Evolutionary conservation across 1,140 invertebrate genomes (phyloP).

Genomic region (Drosophila pandora): DNA sequence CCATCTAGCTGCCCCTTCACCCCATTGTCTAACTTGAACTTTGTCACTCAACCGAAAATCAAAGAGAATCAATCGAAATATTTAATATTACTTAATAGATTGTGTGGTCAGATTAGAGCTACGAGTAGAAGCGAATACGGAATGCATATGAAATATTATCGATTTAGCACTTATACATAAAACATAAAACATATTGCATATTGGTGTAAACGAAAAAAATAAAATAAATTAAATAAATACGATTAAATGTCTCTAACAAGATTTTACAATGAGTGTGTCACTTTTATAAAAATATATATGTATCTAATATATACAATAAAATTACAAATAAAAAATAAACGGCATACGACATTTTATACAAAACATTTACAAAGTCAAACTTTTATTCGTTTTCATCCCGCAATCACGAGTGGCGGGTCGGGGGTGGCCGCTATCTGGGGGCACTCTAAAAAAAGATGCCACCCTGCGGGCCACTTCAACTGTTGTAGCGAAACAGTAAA

Average conservation of each 20-base stretch:
- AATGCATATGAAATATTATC: constrained; percentile 53
- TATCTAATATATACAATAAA: constrained; percentile 72
- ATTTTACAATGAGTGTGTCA: constrained; percentile 81
- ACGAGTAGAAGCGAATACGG: constrained; percentile 27
- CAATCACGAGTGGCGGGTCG: constrained; percentile 11
- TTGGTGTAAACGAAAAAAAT: constrained; percentile 27
- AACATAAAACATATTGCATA: constrained; percentile 49
- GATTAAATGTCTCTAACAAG: constrained; percentile 78
- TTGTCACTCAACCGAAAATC: constrained; percentile 8
- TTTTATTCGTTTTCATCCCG: constrained; percentile 28
- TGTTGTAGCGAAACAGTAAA: constrained; percentile 25
- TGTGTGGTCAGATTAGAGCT: constrained; percentile 48
- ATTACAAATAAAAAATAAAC: constrained; percentile 67
- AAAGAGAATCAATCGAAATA: constrained; percentile 30
- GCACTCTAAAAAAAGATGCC: constrained; percentile 23
- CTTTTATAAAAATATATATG: constrained; percentile 74
- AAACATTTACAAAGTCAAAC: constrained; percentile 35
- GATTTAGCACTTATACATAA: constrained; percentile 43
- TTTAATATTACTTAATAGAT: constrained; percentile 37
- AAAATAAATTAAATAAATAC: constrained; percentile 34
- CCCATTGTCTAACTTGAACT: constrained; percentile 2
- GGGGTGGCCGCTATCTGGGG: constrained; percentile 4
- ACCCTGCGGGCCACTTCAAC: constrained; percentile 47
- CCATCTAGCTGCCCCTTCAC: constrained; percentile 13
- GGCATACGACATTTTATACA: constrained; percentile 66